Percentiles rank a stretch among this genome's conserved stretches.
Conservation (phyloP, 2,113 vertebrate species). For the Nymphicus hollandicus region DNA sequence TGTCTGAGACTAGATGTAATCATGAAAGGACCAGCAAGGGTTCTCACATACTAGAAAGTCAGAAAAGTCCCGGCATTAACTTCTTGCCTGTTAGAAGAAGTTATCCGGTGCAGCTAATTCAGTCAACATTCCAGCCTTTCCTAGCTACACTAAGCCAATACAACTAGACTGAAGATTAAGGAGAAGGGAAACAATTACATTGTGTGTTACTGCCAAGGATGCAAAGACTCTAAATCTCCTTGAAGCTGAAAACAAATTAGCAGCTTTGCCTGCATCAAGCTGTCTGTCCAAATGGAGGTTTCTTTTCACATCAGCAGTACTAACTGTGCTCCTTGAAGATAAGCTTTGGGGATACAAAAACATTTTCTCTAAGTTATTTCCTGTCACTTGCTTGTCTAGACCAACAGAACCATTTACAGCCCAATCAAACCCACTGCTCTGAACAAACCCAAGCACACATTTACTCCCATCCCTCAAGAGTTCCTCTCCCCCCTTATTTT, state of each 20-base stretch:
- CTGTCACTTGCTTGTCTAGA: constrained; percentile 42
- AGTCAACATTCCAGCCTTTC: constrained; percentile 20
- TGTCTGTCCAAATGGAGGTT: constrained; percentile 40
- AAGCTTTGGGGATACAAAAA: constrained; percentile 57
- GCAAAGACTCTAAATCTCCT: constrained; percentile 66
- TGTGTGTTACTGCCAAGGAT: constrained; percentile 41
- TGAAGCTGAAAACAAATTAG: constrained; percentile 76
- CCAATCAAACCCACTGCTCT: neutral
- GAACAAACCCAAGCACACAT: neutral
- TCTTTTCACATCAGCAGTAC: constrained; percentile 35
- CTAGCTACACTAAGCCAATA: neutral
- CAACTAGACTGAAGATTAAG: constrained; percentile 53
- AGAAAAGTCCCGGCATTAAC: neutral
- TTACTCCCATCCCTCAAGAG: neutral
- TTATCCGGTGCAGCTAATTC: neutral
- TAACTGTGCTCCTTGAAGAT: constrained; percentile 40
- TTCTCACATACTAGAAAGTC: neutral
- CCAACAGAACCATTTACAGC: neutral
- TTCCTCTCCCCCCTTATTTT: neutral
- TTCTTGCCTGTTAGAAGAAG: neutral
- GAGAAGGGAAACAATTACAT: constrained; percentile 59
- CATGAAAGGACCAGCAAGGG: no score
- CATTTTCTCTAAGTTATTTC: constrained; percentile 54
- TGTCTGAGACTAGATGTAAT: no score
- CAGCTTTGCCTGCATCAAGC: constrained; percentile 63